Evolutionary conservation across 2,797 vertebrate genomes (phyloP), one percentile per base, ranked within the genome.

Genomic region (Dicrostonyx torquatus): DNA sequence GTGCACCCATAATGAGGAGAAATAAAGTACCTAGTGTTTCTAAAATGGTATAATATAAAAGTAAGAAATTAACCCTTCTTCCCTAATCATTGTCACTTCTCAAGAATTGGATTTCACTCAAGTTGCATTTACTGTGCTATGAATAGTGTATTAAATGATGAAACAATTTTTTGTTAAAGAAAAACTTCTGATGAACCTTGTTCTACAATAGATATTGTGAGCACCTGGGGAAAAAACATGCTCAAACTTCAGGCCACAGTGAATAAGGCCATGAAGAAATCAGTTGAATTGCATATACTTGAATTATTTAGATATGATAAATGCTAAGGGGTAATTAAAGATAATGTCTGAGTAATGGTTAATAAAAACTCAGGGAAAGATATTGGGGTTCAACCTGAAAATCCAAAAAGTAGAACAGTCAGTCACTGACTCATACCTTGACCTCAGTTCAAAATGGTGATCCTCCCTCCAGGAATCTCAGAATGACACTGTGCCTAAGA

Each of bases 211-310:
- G 6, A 31, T 37, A 75, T 2, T 83, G 1, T 18, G 8, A 70
- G n/a, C 48, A 50, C 2, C 9, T 3, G 6, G 9, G 0, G 0
- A n/a, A 2, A 37, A 55, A 15, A 91, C 8, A 29, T 15, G 24
- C 24, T 22, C 4, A 60, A 66, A 72, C 1, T 34, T 43, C 10
- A 40, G 73, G 6, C 0, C 6, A 60, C 1, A 55, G 12, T 60
- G 13, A 37, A 40, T 48, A 89, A 75, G 12, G 0, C 5, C 14
- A 34, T 43, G 53, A 43, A 18, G 11, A 58, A 75, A 24, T 40
- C 55, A 66, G 5, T 80, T 72, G 11, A 73, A 24, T 50, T 17
- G 20, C 4, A 40, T 43, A 17, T 40, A 73, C 48, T 43, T 34
- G 2, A 70, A 43, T 37, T 94, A 75, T 70, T 68, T 90, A 20